Base-by-base conservation (phyloP, 2,888 invertebrate genomes). In the Escarpia spicata region DNA sequence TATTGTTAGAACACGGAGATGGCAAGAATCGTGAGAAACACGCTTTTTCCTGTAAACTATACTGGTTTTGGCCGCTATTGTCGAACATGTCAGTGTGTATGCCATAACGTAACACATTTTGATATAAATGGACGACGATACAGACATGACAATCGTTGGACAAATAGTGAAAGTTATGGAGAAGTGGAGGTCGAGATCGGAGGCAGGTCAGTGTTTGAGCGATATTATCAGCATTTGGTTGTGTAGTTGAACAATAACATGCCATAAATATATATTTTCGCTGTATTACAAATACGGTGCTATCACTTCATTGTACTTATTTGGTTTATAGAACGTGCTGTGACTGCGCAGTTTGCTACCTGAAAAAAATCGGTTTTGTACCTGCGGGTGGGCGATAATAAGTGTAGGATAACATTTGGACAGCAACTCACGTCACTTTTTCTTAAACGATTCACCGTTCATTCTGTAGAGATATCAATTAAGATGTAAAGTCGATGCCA, bases 91-190 rank as follows among this genome's bases (percentile, higher is more conserved):
- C 75, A 75, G 6, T 75, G 75, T 75, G 19, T 75, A n/a, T 75
- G 75, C 19, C 75, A 75, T 75, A 75, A 75, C n/a, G 26, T 75
- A 26, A 75, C 75, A 75, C n/a, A n/a, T n/a, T 6, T 75, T 75
- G 19, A 75, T 75, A 75, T 75, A 75, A 75, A 75, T 75, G 75
- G 75, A 75, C 19, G 75, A 75, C 75, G 75, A 75, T 75, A 75
- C 75, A 75, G 75, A 75, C 75, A 52, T 45, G 91, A 91, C 58
- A 91, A 91, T 91, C 58, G 26, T 44, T 91, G 91, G 91, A 45
- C 58, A 44, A 91, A 52, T 44, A 44, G 44, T 31, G 58, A 37
- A 91, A 91, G 58, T 44, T 52, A 43, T 19, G 91, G 58, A 91
- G 91, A 91, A 91, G 91, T 91, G 15, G 91, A 91, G 52, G 58